Conservation (phyloP, 1,140 invertebrate species). For the Anagrus nilaparvatae region DNA sequence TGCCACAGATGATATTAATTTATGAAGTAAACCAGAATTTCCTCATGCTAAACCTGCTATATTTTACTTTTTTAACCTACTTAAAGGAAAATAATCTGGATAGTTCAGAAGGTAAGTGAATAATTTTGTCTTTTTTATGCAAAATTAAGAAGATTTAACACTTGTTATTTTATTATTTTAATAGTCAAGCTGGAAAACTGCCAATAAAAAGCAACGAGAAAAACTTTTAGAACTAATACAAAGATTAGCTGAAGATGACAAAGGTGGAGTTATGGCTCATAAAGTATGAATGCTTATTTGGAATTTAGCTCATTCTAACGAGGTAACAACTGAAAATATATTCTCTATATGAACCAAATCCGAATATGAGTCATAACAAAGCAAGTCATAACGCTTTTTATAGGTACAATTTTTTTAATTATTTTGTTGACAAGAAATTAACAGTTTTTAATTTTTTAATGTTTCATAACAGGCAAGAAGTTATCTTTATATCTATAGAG, state of each 20-base stretch:
- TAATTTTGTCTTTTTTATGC: too few relatives aligned
- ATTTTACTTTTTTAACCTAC: too few relatives aligned
- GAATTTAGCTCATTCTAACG: slow-evolving; percentile 93
- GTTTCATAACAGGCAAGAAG: slow-evolving; percentile 63
- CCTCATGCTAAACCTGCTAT: too few relatives aligned
- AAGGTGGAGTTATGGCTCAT: slow-evolving; percentile 97
- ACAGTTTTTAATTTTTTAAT: too few relatives aligned
- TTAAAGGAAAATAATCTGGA: too few relatives aligned
- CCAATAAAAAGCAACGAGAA: slow-evolving; percentile 92
- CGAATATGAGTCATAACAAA: slow-evolving; percentile 53
- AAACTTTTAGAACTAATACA: slow-evolving; percentile 91
- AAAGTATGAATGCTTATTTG: slow-evolving; percentile 94
- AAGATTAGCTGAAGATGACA: slow-evolving; percentile 92
- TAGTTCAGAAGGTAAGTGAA: too few relatives aligned
- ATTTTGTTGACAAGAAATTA: too few relatives aligned
- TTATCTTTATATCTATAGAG: slow-evolving; percentile 66
- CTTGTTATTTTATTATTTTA: too few relatives aligned
- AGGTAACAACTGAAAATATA: slow-evolving; percentile 96
- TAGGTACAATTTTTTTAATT: too few relatives aligned
- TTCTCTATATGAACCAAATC: slow-evolving; percentile 79
- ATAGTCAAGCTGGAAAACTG: slow-evolving; percentile 93
- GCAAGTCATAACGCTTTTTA: slow-evolving; percentile 54
- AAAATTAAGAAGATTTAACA: too few relatives aligned
- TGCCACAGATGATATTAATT: too few relatives aligned
- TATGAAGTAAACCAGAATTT: too few relatives aligned